These are phyloP conservation scores for Pilophorus perplexus DNA, from an alignment of 2,888 invertebrate genomes.

Conservation along the genomic window DNA sequence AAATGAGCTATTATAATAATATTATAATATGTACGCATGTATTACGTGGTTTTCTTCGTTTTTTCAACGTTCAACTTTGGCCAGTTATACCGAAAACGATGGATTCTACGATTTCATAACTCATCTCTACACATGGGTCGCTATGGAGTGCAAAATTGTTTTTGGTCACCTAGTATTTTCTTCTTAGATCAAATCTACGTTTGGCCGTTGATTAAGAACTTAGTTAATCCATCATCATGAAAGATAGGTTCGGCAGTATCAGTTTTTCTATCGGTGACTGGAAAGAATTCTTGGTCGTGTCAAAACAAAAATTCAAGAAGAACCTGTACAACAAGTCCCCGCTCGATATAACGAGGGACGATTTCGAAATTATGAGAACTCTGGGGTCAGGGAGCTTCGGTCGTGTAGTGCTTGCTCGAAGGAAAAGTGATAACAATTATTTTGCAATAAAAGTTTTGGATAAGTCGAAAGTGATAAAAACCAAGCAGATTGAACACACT, in stretches of 20 bases:
- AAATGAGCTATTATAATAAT: too few species aligned
- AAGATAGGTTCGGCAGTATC: slow-evolving; percentile 1
- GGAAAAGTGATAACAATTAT: slow-evolving; percentile 15
- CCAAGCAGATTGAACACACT: slow-evolving; percentile 39
- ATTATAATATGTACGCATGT: too few species aligned
- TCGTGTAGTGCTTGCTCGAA: slow-evolving; percentile 28
- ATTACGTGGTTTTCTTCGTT: too few species aligned
- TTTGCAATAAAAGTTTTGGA: slow-evolving; percentile 41
- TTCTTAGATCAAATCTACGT: too few species aligned
- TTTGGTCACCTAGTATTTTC: too few species aligned
- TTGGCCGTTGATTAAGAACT: too few species aligned
- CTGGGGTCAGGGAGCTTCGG: slow-evolving; percentile 41
- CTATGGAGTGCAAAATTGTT: too few species aligned
- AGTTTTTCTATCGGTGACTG: slow-evolving; percentile 33
- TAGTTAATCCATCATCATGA: too few species aligned
- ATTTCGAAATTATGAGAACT: slow-evolving; percentile 36
- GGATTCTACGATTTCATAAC: too few species aligned
- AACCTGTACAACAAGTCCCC: slow-evolving; percentile 1
- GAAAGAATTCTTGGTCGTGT: slow-evolving; percentile 28
- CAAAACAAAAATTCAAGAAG: slow-evolving; percentile 30
- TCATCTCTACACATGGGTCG: too few species aligned
- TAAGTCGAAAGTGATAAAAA: slow-evolving; percentile 31
- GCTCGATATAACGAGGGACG: slow-evolving; percentile 5
- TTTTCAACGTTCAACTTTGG: too few species aligned
- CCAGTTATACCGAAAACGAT: too few species aligned